phyloP scores from a whole-genome alignment of 1,140 invertebrate genomes.

The Megalopta genalis region DNA sequence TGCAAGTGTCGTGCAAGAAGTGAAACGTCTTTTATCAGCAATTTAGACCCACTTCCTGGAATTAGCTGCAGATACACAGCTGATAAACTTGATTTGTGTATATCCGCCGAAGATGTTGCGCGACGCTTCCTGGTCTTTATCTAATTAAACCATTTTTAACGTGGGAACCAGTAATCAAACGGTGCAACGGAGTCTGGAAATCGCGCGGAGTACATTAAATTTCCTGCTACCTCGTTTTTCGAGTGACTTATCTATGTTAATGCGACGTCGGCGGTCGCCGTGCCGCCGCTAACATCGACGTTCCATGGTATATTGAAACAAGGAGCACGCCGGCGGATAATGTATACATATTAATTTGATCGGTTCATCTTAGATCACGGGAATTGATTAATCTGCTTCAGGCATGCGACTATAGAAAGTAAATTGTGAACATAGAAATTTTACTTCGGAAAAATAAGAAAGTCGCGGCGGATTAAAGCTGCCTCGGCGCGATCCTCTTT shows the following conservation, averaged over 20 bases:
- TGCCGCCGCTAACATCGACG: no score
- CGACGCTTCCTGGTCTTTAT: not conserved
- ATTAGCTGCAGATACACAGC: not conserved
- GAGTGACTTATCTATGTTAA: not conserved
- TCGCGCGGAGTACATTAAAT: not conserved
- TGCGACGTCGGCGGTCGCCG: not conserved
- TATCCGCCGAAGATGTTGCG: not conserved
- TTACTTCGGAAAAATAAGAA: no score
- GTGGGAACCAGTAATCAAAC: not conserved
- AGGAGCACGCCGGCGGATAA: not conserved
- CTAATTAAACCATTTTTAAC: not conserved
- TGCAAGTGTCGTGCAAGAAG: not conserved
- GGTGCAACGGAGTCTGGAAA: not conserved
- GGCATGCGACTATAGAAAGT: no score
- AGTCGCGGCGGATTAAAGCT: no score
- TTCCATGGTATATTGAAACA: not conserved
- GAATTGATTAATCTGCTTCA: no score
- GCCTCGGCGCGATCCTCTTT: no score
- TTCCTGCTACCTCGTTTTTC: not conserved
- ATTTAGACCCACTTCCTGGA: not conserved
- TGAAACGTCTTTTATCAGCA: no score
- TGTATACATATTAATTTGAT: not conserved
- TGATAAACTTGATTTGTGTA: not conserved
- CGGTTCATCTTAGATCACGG: no score
- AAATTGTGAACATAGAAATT: no score